Evolutionary conservation across 2,797 vertebrate genomes (phyloP).

Genomic region (Galago senegalensis): DNA sequence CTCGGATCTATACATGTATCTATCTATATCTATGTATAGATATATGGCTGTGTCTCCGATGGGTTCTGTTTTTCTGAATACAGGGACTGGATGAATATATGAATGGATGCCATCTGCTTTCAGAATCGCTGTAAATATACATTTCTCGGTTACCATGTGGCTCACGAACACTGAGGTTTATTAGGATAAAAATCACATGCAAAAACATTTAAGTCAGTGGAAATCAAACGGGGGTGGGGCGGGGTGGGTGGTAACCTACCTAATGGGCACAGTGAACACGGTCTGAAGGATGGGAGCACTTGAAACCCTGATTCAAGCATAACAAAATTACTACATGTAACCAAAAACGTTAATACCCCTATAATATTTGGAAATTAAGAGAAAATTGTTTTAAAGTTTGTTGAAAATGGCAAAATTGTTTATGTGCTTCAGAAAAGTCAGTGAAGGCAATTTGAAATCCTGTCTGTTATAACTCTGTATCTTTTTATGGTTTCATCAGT

Average conservation of each 20-base stretch:
- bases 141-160: conserved; percentile 32
- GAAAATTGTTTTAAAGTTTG: neutral
- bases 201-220: neutral
- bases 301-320: too few relatives aligned
- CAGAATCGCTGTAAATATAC: conserved; percentile 1
- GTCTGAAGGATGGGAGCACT: too few relatives aligned
- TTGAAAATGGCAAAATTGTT: conserved; percentile 18
- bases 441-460: neutral
- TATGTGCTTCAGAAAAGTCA: conserved; percentile 26
- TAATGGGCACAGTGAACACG: too few relatives aligned
- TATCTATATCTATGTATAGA: neutral
- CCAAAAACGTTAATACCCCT: too few relatives aligned
- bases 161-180: conserved; percentile 31
- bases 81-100: neutral
- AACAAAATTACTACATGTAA: too few relatives aligned
- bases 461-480: neutral
- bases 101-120: conserved; percentile 25
- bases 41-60: neutral
- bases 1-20: neutral
- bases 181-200: neutral
- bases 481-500: neutral
- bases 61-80: neutral
- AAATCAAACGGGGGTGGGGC: too few relatives aligned
- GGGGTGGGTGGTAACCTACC: too few relatives aligned
- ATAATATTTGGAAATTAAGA: too few relatives aligned